Conservation (phyloP, 2,113 vertebrate species). For the Camelus bactrianus region DNA sequence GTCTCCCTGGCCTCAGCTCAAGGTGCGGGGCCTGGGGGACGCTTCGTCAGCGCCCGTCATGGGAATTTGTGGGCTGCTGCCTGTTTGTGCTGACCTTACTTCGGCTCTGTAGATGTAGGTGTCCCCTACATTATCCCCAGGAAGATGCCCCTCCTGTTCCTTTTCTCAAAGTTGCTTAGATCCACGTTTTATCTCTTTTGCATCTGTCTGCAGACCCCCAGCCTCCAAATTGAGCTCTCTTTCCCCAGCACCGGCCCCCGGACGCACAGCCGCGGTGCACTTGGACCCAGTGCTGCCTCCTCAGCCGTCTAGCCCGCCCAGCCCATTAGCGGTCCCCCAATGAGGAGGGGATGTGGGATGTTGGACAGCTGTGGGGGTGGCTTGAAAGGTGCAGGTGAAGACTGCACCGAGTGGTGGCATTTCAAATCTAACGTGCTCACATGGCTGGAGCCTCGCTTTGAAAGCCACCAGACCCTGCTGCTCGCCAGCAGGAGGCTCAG, state of each 20-base stretch:
- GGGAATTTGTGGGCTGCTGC: fast-evolving
- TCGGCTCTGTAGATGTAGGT: fast-evolving
- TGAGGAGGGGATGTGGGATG: neutral
- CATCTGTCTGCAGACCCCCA: neutral
- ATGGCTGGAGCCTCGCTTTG: neutral
- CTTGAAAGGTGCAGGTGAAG: neutral
- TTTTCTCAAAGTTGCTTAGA: neutral
- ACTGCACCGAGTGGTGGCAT: neutral
- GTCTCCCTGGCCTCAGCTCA: neutral
- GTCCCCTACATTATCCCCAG: neutral
- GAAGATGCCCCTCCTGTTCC: neutral
- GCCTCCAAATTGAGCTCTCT: neutral
- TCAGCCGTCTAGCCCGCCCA: neutral
- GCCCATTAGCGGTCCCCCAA: neutral
- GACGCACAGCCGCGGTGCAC: neutral
- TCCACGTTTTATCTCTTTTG: neutral
- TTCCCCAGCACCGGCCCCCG: neutral
- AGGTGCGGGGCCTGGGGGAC: too few relatives aligned
- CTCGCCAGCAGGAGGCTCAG: conserved; percentile 20
- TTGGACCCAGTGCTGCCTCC: neutral
- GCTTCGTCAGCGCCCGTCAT: fast-evolving
- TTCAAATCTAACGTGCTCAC: neutral
- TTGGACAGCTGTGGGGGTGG: neutral
- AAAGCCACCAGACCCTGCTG: neutral
- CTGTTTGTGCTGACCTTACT: neutral